These are phyloP conservation scores for Melanotaenia trifasciata DNA, from an alignment of 2,797 vertebrate genomes.

Conservation along the genomic window DNA sequence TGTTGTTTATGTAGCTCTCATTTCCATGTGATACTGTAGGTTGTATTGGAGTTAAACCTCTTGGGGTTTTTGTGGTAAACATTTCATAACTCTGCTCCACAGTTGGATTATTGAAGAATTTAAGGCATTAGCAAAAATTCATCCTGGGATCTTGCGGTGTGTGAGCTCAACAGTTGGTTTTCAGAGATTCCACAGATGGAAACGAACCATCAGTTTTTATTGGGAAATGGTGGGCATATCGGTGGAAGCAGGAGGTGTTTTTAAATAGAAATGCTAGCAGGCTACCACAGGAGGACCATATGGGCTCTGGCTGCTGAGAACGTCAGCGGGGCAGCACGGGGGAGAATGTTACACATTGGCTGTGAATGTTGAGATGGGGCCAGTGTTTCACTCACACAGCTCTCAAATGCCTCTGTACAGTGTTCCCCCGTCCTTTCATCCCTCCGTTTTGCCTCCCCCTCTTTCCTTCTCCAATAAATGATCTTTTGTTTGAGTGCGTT, in stretches of 20 bases:
- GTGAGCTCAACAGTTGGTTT: constrained; percentile 46
- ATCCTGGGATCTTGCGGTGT: constrained; percentile 50
- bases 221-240: constrained; percentile 20
- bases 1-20: constrained; percentile 62
- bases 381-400: constrained; percentile 76
- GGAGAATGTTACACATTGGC: constrained; percentile 80
- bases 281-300: constrained; percentile 59
- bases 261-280: constrained; percentile 43
- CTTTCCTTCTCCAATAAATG: constrained; percentile 82
- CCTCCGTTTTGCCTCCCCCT: constrained; percentile 59
- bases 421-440: constrained; percentile 70
- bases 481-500: constrained; percentile 81
- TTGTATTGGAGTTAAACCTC: constrained; percentile 52
- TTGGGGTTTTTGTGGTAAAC: constrained; percentile 53
- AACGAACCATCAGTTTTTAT: constrained; percentile 57
- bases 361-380: constrained; percentile 85
- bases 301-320: constrained; percentile 58
- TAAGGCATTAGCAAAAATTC: constrained; percentile 59
- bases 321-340: constrained; percentile 59
- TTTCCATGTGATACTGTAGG: constrained; percentile 49
- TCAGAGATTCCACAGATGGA: constrained; percentile 50
- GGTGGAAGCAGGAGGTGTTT: constrained; percentile 33
- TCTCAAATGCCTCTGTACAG: constrained; percentile 79
- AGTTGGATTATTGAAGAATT: constrained; percentile 66
- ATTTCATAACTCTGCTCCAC: constrained; percentile 39